Evolutionary conservation across 2,113 vertebrate genomes (phyloP), one percentile per base, ranked within the genome.

Genomic region (Daphoenositta chrysoptera): DNA sequence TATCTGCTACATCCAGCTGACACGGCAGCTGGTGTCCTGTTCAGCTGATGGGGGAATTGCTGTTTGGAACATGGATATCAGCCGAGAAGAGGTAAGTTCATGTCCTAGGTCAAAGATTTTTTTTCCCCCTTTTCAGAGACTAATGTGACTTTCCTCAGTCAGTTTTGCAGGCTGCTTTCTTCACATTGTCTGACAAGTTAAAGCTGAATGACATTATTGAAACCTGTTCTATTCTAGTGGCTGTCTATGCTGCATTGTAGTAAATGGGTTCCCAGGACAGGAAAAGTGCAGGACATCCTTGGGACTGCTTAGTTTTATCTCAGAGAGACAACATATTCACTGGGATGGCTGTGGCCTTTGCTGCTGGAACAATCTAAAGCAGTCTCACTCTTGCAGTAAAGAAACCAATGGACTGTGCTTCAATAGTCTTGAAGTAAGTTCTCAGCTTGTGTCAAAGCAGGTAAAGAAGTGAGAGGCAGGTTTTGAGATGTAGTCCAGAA

Each of bases 61-160:
- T 4, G 98, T 99, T 93, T 99, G 99, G 99, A 99, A 99, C 97
- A 99, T 99, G 99, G 99, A 99, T 87, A 97, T 98, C 11, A 98
- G 97, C 90, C 97, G 99, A 95, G 98, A 99, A 90, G 99, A 99
- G 99, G 99, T 99, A 95, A 93, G 87, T 35, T 64, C 60, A 4
- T 31, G 37, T 44, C 54, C n/a, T 5, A 26, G 44, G 10, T 27
- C 11, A 42, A 80, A 61, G 30, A 35, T 14, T n/a, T 21, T 18
- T 17, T 61, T 53, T 30, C 8, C 2, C 15, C 9, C 16, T 77
- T 77, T 82, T 56, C 63, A 58, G 35, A 73, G 24, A 20, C 64
- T 76, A 33, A 16, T 50, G 15, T 27, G 16, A 22, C 45, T 87
- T 71, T 78, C 4, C 35, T 66, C 56, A 57, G 33, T 69, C 16